Evolutionary conservation across 2,888 invertebrate genomes (phyloP).

Genomic region (Apamea monoglypha): DNA sequence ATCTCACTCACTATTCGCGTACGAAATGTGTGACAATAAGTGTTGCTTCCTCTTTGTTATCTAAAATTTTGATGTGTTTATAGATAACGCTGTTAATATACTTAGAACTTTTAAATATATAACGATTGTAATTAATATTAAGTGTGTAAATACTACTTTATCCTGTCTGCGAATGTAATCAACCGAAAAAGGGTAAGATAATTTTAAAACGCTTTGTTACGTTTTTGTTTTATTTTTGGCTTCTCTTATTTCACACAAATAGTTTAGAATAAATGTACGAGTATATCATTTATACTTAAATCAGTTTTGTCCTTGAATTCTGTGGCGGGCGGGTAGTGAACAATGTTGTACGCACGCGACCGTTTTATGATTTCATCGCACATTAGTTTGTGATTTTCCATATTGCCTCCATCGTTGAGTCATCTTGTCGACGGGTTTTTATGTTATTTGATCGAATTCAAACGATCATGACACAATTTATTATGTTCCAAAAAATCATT

Average conservation of each 20-base stretch:
- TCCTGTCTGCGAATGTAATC: slow-evolving; percentile 68
- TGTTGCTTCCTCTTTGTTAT: slow-evolving; percentile 88
- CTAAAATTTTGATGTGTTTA: slow-evolving; percentile 81
- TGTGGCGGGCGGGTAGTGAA: slow-evolving; percentile 64
- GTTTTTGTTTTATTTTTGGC: slow-evolving; percentile 46
- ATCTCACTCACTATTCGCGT: slow-evolving; percentile 77
- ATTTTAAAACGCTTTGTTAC: slow-evolving; percentile 43
- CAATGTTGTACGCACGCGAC: slow-evolving; percentile 73
- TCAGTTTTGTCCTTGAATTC: slow-evolving; percentile 68
- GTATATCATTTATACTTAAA: slow-evolving; percentile 32
- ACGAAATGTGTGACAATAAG: slow-evolving; percentile 90
- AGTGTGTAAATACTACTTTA: slow-evolving; percentile 67
- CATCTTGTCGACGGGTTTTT: slow-evolving; percentile 69
- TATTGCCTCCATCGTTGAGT: slow-evolving; percentile 73
- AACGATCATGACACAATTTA: slow-evolving; percentile 34
- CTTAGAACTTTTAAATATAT: slow-evolving; percentile 58
- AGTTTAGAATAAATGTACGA: slow-evolving; percentile 20
- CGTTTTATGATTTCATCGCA: slow-evolving; percentile 71
- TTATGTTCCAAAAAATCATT: slow-evolving; percentile 16
- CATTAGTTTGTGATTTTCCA: slow-evolving; percentile 77
- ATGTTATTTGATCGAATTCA: slow-evolving; percentile 34
- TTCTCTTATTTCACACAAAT: slow-evolving; percentile 41
- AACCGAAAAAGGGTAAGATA: slow-evolving; percentile 73
- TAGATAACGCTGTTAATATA: slow-evolving; percentile 67
- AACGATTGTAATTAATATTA: slow-evolving; percentile 53